phyloP scores from a whole-genome alignment of 2,113 vertebrate genomes.

The Sinocyclocheilus anshuiensis region DNA sequence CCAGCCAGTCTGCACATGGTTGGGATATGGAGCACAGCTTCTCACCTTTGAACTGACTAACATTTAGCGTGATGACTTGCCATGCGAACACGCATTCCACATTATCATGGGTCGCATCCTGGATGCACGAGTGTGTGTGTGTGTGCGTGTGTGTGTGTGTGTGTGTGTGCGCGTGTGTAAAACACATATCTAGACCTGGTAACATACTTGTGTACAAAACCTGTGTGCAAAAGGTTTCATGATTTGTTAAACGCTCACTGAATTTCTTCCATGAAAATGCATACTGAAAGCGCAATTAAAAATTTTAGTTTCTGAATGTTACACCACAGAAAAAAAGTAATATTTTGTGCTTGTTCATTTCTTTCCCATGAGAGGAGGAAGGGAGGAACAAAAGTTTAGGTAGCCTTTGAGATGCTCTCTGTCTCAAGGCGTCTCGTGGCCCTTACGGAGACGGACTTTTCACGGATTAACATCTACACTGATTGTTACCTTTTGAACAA shows the following conservation, averaged over 20 bases:
- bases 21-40: constrained; percentile 15
- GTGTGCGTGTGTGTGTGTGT: constrained; percentile 9
- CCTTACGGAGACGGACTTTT: constrained; percentile 63
- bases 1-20: constrained; percentile 52
- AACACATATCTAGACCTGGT: neutral
- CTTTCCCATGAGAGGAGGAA: constrained; percentile 69
- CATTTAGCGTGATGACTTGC: constrained; percentile 48
- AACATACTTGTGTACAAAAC: neutral
- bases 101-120: constrained; percentile 19
- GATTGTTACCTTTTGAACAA: constrained; percentile 72
- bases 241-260: neutral
- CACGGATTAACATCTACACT: constrained; percentile 77
- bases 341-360: constrained; percentile 70
- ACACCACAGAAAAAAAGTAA: constrained; percentile 64
- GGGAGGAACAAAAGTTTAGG: constrained; percentile 10
- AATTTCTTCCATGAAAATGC: neutral
- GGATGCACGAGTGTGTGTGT: neutral
- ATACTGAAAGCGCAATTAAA: constrained; percentile 11
- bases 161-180: neutral
- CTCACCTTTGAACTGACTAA: constrained; percentile 53
- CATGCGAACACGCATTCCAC: constrained; percentile 3
- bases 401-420: constrained; percentile 15
- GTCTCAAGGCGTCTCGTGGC: constrained; percentile 67
- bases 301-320: neutral
- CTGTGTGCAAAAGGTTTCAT: neutral